A percentile compares a stretch with the other conserved stretches of the same genome.
These are phyloP conservation scores for Sycobia sp. DNA, from an alignment of 1,140 invertebrate species.

Conservation along the genomic window DNA sequence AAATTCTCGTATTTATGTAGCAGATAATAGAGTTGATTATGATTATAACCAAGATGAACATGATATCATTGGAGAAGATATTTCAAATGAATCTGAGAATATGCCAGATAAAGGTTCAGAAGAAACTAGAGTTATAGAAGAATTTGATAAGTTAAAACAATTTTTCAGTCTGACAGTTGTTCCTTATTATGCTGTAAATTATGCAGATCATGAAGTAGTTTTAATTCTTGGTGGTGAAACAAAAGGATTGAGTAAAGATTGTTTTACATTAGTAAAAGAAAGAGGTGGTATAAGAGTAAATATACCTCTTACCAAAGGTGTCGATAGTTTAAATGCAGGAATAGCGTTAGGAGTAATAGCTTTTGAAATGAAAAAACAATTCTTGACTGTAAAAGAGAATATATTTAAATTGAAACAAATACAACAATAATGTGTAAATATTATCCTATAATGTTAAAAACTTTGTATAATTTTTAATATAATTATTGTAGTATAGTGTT, in stretches of 20 bases:
- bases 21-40: slow-evolving; percentile 67
- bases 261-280: slow-evolving; percentile 64
- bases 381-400: slow-evolving; percentile 39
- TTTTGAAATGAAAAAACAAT: slow-evolving; percentile 84
- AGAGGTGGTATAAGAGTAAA: slow-evolving; percentile 70
- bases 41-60: not conserved
- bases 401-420: not conserved
- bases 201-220: slow-evolving; percentile 61
- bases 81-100: not conserved
- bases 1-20: slow-evolving; percentile 70
- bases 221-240: slow-evolving; percentile 89
- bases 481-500: too few species aligned
- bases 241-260: slow-evolving; percentile 76
- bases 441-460: not conserved
- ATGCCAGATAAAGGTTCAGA: slow-evolving; percentile 6
- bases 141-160: not conserved
- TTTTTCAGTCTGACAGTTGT: slow-evolving; percentile 60
- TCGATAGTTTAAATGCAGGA: slow-evolving; percentile 86
- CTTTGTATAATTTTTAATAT: not conserved
- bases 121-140: slow-evolving; percentile 1
- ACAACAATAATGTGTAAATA: not conserved
- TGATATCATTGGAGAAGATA: slow-evolving; percentile 1
- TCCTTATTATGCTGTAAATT: slow-evolving; percentile 71
- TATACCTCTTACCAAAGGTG: slow-evolving; percentile 76
- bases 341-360: slow-evolving; percentile 81